Evolutionary conservation across 1,140 invertebrate genomes (phyloP).

Genomic region (Potamilus streckersoni): DNA sequence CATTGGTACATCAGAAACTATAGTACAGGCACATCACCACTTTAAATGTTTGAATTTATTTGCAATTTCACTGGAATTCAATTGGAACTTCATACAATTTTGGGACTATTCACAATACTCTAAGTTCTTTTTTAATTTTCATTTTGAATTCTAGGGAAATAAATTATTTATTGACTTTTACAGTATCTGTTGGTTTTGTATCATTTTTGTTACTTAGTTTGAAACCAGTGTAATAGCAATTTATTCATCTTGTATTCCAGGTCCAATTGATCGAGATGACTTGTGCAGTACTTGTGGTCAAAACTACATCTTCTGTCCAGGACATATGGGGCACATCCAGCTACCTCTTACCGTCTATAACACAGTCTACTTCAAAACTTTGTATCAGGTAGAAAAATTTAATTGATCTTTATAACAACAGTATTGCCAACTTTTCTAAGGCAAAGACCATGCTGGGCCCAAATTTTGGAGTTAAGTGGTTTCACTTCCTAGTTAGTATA

Average conservation of each 20-base stretch:
- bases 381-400: slow-evolving; percentile 74
- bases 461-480: too few species aligned
- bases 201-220: neutral
- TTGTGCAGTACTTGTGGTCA: slow-evolving; percentile 86
- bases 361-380: slow-evolving; percentile 85
- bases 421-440: too few species aligned
- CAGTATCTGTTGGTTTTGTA: neutral
- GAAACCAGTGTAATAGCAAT: neutral
- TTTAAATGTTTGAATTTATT: too few species aligned
- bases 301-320: slow-evolving; percentile 80
- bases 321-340: slow-evolving; percentile 96
- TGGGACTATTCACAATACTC: too few species aligned
- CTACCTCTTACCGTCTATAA: slow-evolving; percentile 92
- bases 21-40: too few species aligned
- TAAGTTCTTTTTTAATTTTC: too few species aligned
- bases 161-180: too few species aligned
- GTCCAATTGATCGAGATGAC: slow-evolving; percentile 72
- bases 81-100: too few species aligned
- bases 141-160: too few species aligned
- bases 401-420: neutral
- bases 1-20: too few species aligned
- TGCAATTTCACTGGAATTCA: too few species aligned
- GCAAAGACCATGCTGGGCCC: too few species aligned
- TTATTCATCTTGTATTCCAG: slow-evolving; percentile 50
- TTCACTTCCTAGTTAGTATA: neutral